phyloP scores from a whole-genome alignment of 2,113 vertebrate genomes.

The Dissostichus mawsoni region DNA sequence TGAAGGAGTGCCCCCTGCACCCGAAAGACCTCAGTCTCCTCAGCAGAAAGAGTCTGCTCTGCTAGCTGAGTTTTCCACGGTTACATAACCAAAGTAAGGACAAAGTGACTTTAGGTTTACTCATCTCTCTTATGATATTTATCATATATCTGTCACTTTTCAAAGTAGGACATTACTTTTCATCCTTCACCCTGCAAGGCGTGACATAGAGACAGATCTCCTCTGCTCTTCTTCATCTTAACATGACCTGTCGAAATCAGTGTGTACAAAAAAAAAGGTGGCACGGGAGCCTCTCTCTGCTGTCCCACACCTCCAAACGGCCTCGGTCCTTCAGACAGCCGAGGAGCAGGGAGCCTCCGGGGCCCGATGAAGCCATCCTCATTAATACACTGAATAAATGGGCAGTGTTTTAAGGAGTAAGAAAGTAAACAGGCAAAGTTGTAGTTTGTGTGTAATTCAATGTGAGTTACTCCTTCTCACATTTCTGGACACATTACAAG shows the following conservation, averaged over 20 bases:
- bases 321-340: slow-evolving; percentile 66
- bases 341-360: slow-evolving; percentile 69
- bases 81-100: slow-evolving; percentile 58
- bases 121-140: slow-evolving; percentile 35
- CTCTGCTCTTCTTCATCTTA: slow-evolving; percentile 7
- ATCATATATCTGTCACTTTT: slow-evolving; percentile 54
- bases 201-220: background rate
- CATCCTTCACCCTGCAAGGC: background rate
- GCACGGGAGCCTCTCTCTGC: slow-evolving; percentile 4
- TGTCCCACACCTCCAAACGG: slow-evolving; percentile 63
- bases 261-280: no score
- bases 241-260: slow-evolving; percentile 24
- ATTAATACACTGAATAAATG: no score
- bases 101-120: slow-evolving; percentile 42
- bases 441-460: background rate
- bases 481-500: background rate
- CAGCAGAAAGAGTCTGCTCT: no score
- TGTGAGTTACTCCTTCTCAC: background rate
- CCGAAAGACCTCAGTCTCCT: no score
- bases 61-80: slow-evolving; percentile 13
- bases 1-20: no score
- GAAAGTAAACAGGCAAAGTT: no score
- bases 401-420: no score
- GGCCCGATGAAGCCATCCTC: slow-evolving; percentile 15
- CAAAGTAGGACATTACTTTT: background rate